Conservation (phyloP, 2,888 invertebrate genomes). For the Pachymerium ferrugineum region DNA sequence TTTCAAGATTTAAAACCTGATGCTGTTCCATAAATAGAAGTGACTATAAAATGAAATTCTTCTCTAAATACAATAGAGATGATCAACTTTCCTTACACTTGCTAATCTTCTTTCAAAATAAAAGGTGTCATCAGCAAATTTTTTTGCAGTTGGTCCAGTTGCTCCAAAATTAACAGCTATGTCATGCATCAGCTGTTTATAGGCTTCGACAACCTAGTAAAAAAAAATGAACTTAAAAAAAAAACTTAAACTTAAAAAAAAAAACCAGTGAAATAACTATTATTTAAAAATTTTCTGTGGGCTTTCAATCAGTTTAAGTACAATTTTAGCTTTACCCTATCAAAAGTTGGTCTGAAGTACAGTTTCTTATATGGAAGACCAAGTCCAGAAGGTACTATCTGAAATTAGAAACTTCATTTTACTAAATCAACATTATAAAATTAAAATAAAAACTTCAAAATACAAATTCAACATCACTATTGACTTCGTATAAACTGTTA, state of each 20-base stretch:
- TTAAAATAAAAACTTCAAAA: no score
- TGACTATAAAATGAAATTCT: no score
- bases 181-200: slow-evolving; percentile 53
- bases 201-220: slow-evolving; percentile 51
- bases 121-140: slow-evolving; percentile 54
- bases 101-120: slow-evolving; percentile 56
- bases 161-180: slow-evolving; percentile 51
- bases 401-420: neutral
- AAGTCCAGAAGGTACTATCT: neutral
- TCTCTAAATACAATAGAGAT: no score
- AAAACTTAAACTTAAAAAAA: no score
- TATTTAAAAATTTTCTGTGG: neutral
- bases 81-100: slow-evolving; percentile 41
- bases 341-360: neutral
- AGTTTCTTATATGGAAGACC: neutral
- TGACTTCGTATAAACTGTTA: no score
- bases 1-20: no score
- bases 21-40: no score
- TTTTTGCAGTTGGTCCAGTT: slow-evolving; percentile 49
- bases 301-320: neutral
- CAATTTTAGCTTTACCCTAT: neutral
- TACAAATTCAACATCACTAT: no score
- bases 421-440: neutral
- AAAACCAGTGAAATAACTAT: no score
- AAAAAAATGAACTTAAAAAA: neutral